Conservation (phyloP, 53 echinoderm and acorn worm genomes). For the Holothuria scabra region DNA sequence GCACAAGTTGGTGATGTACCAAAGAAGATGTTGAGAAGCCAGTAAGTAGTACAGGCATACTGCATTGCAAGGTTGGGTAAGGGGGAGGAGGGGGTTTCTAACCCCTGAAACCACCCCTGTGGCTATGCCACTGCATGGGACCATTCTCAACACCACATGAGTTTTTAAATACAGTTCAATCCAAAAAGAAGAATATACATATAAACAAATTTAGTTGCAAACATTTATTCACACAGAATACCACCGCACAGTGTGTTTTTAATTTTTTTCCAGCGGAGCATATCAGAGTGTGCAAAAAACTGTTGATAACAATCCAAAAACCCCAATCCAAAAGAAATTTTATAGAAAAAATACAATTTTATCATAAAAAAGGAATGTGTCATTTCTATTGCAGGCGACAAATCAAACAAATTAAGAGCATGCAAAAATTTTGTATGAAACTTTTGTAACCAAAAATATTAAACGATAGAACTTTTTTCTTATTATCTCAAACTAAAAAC, state of each 20-base stretch:
- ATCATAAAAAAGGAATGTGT: conserved; percentile 59
- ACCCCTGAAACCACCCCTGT: no score
- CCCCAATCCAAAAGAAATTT: conserved; percentile 43
- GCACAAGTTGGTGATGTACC: no score
- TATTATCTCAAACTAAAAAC: conserved; percentile 33
- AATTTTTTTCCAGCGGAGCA: conserved; percentile 49
- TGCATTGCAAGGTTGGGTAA: no score
- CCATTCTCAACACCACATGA: no score
- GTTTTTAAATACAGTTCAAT: no score
- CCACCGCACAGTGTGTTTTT: conserved; percentile 53
- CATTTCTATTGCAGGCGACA: conserved; percentile 54
- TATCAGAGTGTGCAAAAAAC: conserved; percentile 50
- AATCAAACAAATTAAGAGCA: conserved; percentile 57
- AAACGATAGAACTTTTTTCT: conserved; percentile 36
- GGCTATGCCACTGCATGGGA: no score
- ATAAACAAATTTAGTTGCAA: conserved; percentile 38
- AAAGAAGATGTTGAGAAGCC: no score
- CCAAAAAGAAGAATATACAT: not conserved
- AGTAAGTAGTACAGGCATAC: no score
- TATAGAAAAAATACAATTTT: conserved; percentile 59
- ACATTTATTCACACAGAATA: conserved; percentile 59
- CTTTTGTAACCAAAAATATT: conserved; percentile 52
- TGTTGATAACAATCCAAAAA: conserved; percentile 52
- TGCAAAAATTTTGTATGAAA: conserved; percentile 52
- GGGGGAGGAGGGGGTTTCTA: no score